A percentile compares a stretch with the other conserved stretches of the same genome.
These are phyloP conservation scores for Cricetomys ansorgei DNA, from an alignment of 2,113 vertebrate species.

Conservation along the genomic window DNA sequence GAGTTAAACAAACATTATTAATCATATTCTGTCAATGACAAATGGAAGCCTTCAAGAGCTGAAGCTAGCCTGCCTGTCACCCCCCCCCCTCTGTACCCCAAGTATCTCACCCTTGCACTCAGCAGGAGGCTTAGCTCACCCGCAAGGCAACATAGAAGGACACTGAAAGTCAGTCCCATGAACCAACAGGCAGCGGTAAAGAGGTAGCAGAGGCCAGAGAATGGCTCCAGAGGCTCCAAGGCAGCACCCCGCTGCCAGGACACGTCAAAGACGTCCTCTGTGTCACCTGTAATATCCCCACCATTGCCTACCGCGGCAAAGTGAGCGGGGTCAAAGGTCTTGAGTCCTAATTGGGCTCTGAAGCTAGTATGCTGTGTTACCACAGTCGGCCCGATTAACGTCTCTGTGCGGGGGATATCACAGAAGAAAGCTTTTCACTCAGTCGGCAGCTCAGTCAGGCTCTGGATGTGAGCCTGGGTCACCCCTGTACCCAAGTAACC, in stretches of 20 bases:
- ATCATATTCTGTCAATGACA: slow-evolving; percentile 49
- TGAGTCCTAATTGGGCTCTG: background rate
- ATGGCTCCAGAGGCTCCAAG: background rate
- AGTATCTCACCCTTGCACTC: slow-evolving; percentile 44
- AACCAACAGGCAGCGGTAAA: slow-evolving; percentile 43
- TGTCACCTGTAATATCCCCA: rapidly evolving
- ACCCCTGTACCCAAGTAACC: rapidly evolving
- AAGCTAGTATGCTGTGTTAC: background rate
- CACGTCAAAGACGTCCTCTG: background rate
- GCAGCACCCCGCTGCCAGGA: background rate
- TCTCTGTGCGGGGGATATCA: background rate
- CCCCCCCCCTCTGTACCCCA: rapidly evolving
- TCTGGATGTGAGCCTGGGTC: background rate
- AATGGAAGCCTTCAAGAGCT: slow-evolving; percentile 38
- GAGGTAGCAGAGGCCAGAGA: background rate
- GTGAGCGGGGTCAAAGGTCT: background rate
- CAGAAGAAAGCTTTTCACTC: background rate
- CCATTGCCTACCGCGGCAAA: background rate
- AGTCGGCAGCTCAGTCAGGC: background rate
- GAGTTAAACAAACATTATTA: slow-evolving; percentile 55
- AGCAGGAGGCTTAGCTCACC: slow-evolving; percentile 52
- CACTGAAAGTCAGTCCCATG: slow-evolving; percentile 53
- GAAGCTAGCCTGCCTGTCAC: slow-evolving; percentile 51
- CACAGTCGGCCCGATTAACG: rapidly evolving
- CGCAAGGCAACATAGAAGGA: slow-evolving; percentile 63